Evolutionary conservation across 1,140 invertebrate genomes (phyloP), one percentile per base, ranked within the genome.

Genomic region (Holotrichia oblita): DNA sequence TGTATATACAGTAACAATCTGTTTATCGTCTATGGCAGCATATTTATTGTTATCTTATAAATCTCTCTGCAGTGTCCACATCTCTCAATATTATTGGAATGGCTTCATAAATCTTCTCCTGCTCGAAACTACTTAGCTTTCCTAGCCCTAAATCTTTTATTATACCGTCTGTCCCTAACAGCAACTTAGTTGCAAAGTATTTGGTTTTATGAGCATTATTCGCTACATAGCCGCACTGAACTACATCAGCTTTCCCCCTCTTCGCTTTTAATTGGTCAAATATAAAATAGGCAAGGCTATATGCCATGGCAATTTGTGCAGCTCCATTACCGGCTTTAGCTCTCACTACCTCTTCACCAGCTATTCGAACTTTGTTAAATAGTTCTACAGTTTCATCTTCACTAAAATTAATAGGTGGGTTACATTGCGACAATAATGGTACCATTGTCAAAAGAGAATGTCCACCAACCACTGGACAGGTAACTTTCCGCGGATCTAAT

Each of bases 281-380:
- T 44, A 93, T 91, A 86, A 99, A 98, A 80, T 96, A 89, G 9
- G 97, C 97, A 69, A 95, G 98, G 78, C 98, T 97, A 88, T 93
- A 97, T 0, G 98, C 98, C 97, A 99, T 99, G 0, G 97, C 98
- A 40, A 99, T 89, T 1, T 98, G 99, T 12, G 98, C 98, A 7
- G 97, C 98, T 42, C 98, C 98, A 80, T 96, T 95, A 82, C 98
- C 98, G 83, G 96, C 97, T 89, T 99, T 99, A n/a, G 98, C 98
- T 87, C 99, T 98, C 10, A 99, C 97, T 34, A 99, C 97, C 90
- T 99, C 97, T 80, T 97, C 99, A 80, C 98, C 98, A 81, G 97
- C 98, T 87, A 99, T 97, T 89, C 95, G 94, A 83, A 97, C 97
- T 81, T 95, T 92, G 80, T 91, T 91, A 2, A 95, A 96, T 24